A percentile compares a stretch with the other conserved stretches of the same genome.
Evolutionary conservation across 2,113 vertebrate species (phyloP).

Genomic region (Anolis carolinensis): DNA sequence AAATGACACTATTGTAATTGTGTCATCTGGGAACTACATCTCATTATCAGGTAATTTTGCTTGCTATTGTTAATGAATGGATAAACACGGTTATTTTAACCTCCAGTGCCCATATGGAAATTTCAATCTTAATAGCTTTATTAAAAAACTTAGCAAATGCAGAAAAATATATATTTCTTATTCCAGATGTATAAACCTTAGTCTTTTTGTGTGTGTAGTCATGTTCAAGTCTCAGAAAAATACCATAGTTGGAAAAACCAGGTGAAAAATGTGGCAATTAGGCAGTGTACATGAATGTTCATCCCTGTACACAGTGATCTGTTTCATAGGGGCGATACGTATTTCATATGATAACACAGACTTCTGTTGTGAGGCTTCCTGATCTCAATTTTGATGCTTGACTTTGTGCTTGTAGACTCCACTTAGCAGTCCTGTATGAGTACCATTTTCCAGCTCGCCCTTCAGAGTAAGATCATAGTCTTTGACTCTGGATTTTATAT

Average conservation of each 20-base stretch:
- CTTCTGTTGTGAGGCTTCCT: neutral
- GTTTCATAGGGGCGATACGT: neutral
- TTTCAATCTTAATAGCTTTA: slow-evolving; percentile 14
- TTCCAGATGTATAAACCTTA: neutral
- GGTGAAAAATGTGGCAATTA: neutral
- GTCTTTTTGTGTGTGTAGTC: too few relatives aligned
- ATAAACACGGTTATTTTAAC: neutral
- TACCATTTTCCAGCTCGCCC: neutral
- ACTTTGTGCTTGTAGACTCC: neutral
- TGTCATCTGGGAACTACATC: neutral
- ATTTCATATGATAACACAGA: neutral
- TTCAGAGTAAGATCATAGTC: neutral
- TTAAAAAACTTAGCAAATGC: neutral
- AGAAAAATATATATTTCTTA: neutral
- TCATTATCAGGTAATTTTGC: neutral
- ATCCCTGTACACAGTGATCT: neutral
- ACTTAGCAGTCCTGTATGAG: neutral
- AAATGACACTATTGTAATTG: neutral
- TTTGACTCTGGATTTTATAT: neutral
- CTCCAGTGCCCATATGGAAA: slow-evolving; percentile 9
- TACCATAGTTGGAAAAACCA: neutral
- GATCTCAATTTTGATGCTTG: neutral
- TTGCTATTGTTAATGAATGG: neutral
- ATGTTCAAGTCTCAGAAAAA: neutral
- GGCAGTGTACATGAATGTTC: neutral